A percentile compares a stretch with the other conserved stretches of the same genome.
phyloP scores from a whole-genome alignment of 1,140 invertebrate species.

The Zaprionus inermis region DNA sequence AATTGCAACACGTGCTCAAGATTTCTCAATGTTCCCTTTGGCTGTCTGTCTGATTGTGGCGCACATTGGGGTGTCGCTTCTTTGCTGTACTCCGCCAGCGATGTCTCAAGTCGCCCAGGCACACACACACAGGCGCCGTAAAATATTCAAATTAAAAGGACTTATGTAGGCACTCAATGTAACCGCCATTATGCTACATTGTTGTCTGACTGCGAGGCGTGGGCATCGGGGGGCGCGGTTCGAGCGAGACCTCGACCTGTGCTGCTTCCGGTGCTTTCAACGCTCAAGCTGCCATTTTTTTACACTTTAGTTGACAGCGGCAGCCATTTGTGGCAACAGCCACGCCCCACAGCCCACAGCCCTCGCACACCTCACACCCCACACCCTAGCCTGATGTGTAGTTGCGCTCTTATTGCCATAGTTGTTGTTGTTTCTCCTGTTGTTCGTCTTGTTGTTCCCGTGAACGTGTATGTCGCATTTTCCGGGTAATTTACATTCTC shows the following conservation, averaged over 20 bases:
- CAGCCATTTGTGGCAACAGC: conserved; percentile 64
- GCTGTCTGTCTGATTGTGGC: conserved; percentile 28
- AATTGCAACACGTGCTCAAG: conserved; percentile 76
- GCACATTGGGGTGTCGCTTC: conserved; percentile 53
- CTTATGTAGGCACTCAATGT: conserved; percentile 83
- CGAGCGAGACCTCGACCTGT: conserved; percentile 54
- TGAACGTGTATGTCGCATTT: conserved; percentile 73
- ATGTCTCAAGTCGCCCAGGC: conserved; percentile 42
- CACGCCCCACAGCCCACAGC: conserved; percentile 33
- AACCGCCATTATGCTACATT: conserved; percentile 81
- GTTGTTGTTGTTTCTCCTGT: conserved; percentile 31
- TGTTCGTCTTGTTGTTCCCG: conserved; percentile 40
- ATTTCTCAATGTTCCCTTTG: conserved; percentile 27
- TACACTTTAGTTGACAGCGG: conserved; percentile 79
- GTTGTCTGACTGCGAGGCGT: conserved; percentile 59
- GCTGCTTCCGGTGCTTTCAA: conserved; percentile 68
- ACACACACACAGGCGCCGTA: conserved; percentile 55
- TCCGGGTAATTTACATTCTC: conserved; percentile 80
- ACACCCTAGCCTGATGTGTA: conserved; percentile 23
- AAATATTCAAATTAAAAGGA: conserved; percentile 83
- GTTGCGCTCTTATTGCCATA: conserved; percentile 39
- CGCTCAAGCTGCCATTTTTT: conserved; percentile 77
- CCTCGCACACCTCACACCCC: not conserved
- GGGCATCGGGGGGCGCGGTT: too few relatives aligned
- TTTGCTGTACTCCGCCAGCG: conserved; percentile 40